Conservation (phyloP, 2,797 vertebrate genomes). For the Nyctalus aviator region DNA sequence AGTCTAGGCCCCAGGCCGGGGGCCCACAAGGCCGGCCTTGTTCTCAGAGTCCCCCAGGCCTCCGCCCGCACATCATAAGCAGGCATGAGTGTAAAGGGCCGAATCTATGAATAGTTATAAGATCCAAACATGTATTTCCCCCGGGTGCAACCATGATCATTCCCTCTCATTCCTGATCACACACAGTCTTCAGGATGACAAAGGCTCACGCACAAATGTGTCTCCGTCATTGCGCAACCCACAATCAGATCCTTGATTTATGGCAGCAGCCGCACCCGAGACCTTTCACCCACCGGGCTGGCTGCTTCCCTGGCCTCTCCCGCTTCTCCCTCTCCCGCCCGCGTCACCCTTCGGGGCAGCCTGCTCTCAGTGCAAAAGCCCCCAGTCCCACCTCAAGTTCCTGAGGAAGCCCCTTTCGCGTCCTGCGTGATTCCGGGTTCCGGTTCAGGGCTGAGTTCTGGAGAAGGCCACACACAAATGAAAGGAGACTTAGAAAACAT, state of each 20-base stretch:
- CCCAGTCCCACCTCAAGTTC: background rate
- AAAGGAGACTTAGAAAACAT: too few species aligned
- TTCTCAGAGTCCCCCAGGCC: background rate
- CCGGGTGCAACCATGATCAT: fast-evolving
- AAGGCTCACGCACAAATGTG: background rate
- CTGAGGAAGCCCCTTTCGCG: too few species aligned
- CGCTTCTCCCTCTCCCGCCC: background rate
- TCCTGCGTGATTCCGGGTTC: too few species aligned
- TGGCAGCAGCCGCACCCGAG: background rate
- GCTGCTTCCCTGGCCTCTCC: background rate
- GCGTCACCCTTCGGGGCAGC: too few species aligned
- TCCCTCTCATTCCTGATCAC: background rate
- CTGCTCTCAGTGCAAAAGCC: background rate
- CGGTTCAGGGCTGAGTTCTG: too few species aligned
- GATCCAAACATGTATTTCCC: background rate
- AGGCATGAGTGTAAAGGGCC: background rate
- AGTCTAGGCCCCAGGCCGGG: background rate
- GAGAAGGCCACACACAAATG: too few species aligned
- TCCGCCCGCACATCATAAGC: fast-evolving
- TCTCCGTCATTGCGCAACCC: background rate
- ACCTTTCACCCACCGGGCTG: background rate
- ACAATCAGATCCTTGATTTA: background rate
- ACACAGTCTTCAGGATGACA: background rate
- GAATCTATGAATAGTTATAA: background rate
- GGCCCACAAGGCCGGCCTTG: fast-evolving